phyloP scores from a whole-genome alignment of 2,888 invertebrate species.

The Apantesis nais region DNA sequence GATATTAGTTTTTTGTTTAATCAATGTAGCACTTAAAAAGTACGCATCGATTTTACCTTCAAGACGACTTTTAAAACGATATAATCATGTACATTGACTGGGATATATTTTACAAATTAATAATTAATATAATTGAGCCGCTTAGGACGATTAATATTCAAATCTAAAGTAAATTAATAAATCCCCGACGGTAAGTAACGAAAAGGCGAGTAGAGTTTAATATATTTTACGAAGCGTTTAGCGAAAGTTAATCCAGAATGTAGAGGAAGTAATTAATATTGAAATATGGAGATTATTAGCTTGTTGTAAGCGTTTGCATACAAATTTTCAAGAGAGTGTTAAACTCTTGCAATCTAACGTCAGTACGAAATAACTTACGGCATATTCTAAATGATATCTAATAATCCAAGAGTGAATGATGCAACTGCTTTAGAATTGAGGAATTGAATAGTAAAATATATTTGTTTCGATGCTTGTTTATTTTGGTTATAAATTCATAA shows the following conservation, averaged over 20 bases:
- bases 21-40: not conserved
- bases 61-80: not conserved
- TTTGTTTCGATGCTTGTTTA: not conserved
- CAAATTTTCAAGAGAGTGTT: not conserved
- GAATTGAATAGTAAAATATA: not conserved
- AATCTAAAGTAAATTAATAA: not conserved
- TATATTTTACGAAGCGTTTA: constrained; percentile 23
- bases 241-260: constrained; percentile 20
- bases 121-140: not conserved
- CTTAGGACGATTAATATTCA: not conserved
- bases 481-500: not conserved
- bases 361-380: not conserved
- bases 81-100: not conserved
- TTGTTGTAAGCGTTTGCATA: not conserved
- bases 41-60: not conserved
- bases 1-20: not conserved
- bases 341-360: not conserved
- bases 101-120: not conserved
- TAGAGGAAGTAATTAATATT: constrained; percentile 30
- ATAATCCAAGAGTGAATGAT: too few relatives aligned
- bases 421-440: not conserved
- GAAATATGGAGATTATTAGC: constrained; percentile 14
- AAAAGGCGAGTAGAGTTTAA: constrained; percentile 18
- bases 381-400: not conserved
- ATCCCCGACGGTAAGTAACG: not conserved